Percentiles rank a stretch among this genome's conserved stretches.
Evolutionary conservation across 2,113 vertebrate species (phyloP).

Genomic region (Penelope pileata): DNA sequence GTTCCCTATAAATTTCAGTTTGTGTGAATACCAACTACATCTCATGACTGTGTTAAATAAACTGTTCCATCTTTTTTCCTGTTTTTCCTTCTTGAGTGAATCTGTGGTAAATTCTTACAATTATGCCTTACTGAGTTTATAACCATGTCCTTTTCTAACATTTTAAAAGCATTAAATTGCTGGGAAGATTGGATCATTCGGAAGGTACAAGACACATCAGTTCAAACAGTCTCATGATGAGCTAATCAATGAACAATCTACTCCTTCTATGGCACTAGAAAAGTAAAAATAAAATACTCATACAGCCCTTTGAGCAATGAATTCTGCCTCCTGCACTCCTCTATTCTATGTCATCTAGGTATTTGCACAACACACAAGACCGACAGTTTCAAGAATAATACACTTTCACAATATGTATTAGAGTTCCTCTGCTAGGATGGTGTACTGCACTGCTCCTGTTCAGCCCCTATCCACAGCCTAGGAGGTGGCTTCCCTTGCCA

Average conservation of each 20-base stretch:
- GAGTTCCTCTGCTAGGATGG: neutral
- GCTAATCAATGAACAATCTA: neutral
- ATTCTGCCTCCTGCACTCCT: neutral
- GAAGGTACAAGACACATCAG: neutral
- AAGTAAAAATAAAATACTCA: constrained; percentile 8
- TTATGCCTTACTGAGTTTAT: neutral
- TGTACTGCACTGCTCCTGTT: neutral
- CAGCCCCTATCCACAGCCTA: neutral
- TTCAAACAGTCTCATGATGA: neutral
- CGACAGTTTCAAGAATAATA: constrained; percentile 1
- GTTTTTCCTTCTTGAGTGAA: neutral
- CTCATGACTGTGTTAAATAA: neutral
- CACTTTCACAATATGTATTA: neutral
- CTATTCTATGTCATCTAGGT: neutral
- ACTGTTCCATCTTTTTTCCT: neutral
- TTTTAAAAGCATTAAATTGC: neutral
- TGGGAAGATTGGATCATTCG: neutral
- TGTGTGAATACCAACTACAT: neutral
- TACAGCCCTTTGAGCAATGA: neutral
- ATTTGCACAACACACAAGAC: constrained; percentile 11
- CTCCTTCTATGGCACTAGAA: neutral
- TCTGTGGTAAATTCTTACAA: neutral
- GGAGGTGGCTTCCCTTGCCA: neutral
- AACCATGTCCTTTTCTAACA: neutral
- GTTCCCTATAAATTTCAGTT: neutral